A percentile compares a stretch with the other conserved stretches of the same genome.
phyloP scores from a whole-genome alignment of 2,888 invertebrate genomes.

The Erebia epiphron region DNA sequence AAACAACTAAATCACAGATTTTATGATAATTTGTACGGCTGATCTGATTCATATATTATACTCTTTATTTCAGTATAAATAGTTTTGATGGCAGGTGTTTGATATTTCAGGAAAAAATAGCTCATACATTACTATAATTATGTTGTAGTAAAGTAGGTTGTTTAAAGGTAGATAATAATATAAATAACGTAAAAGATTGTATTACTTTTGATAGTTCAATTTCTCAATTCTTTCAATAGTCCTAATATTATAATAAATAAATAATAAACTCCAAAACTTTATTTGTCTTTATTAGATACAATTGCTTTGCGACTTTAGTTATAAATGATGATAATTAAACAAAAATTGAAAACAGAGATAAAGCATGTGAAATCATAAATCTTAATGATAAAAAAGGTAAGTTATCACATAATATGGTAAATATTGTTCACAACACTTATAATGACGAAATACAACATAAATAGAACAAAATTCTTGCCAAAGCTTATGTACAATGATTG shows the following conservation, averaged over 20 bases:
- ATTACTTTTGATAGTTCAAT: no score
- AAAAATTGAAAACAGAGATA: slow-evolving; percentile 35
- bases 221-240: neutral
- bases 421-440: slow-evolving; percentile 71
- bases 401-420: slow-evolving; percentile 77
- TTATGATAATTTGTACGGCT: neutral
- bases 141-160: no score
- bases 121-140: neutral
- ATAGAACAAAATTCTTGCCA: slow-evolving; percentile 50
- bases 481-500: slow-evolving; percentile 60
- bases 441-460: slow-evolving; percentile 62
- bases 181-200: no score
- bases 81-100: slow-evolving; percentile 8
- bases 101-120: neutral
- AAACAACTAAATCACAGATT: slow-evolving; percentile 3
- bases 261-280: slow-evolving; percentile 65
- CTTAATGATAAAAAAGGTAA: slow-evolving; percentile 47
- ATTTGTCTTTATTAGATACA: slow-evolving; percentile 69
- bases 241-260: slow-evolving; percentile 32
- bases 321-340: slow-evolving; percentile 35
- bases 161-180: no score
- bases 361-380: slow-evolving; percentile 41
- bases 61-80: neutral
- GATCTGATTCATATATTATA: neutral
- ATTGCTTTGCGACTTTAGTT: slow-evolving; percentile 48